A percentile compares a stretch with the other conserved stretches of the same genome.
phyloP scores from a whole-genome alignment of 2,113 vertebrate species.

The Ceyx melanurus region DNA sequence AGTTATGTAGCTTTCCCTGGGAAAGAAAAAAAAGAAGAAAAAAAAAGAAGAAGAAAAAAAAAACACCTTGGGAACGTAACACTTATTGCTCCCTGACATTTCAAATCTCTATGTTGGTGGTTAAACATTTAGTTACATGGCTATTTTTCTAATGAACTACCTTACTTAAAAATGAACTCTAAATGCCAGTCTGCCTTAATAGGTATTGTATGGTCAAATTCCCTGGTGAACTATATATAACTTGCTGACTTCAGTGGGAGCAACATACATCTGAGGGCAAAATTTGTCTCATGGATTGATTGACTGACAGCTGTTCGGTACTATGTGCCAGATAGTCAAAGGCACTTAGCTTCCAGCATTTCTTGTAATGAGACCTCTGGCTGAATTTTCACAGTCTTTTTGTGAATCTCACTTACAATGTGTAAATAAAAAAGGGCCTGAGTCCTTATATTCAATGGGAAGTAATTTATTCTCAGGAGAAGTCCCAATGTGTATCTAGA shows the following conservation, averaged over 20 bases:
- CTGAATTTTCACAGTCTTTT: conserved; percentile 32
- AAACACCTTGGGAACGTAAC: background rate
- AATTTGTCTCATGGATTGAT: background rate
- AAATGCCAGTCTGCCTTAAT: conserved; percentile 1
- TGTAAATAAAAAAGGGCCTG: conserved; percentile 35
- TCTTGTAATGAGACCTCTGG: conserved; percentile 4
- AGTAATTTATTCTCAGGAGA: conserved; percentile 37
- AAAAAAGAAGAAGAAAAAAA: conserved; percentile 1
- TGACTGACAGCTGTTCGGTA: conserved; percentile 20
- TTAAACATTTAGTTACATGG: conserved; percentile 33
- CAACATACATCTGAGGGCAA: background rate
- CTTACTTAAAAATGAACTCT: conserved; percentile 5
- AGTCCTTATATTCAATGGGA: background rate
- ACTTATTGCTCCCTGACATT: conserved; percentile 30
- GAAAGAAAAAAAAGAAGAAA: conserved; percentile 14
- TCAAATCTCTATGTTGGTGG: background rate
- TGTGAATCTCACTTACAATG: conserved; percentile 22
- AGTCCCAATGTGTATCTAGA: conserved; percentile 7
- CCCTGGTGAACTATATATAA: background rate
- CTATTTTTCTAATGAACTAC: conserved; percentile 22
- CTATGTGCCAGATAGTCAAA: background rate
- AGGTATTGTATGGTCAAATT: conserved; percentile 4
- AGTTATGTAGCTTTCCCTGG: conserved; percentile 1
- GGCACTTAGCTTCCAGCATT: background rate
- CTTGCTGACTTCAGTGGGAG: conserved; percentile 5